Base-by-base conservation (phyloP, 2,113 vertebrate species). In the Fukomys damarensis region DNA sequence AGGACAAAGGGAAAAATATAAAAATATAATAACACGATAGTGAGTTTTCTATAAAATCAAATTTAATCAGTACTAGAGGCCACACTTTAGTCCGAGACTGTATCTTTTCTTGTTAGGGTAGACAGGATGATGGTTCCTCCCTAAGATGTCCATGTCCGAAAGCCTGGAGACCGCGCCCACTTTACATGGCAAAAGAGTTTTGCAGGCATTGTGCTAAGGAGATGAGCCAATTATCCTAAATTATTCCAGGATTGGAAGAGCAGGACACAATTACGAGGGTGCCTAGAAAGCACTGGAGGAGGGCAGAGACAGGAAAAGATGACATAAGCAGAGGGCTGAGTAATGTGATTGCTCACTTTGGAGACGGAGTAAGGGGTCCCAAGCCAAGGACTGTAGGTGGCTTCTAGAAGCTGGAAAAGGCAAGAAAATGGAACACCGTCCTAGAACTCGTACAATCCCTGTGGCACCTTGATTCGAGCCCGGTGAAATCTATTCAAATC, bases 1-100 rank as follows among this genome's bases (percentile, higher is more conserved):
- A 93, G 87, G 66, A 82, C 30, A 65, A 43, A 82, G 52, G 58
- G 35, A 13, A 96, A 90, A 76, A 52, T 52, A 61, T 56, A 52
- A 61, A 46, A 61, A 32, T 35, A 87, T 30, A 92, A 70, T 68
- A 72, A 95, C 14, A 86, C 61, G 20, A 70, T 16, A 89, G 49
- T 83, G 28, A 59, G 52, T 91, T 86, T 95, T 93, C 82, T 72
- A 52, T 83, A 80, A 95, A 89, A 58, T 59, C 68, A 83, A 13
- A 58, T 91, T 59, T 82, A 86, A 72, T 77, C 76, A 91, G 14
- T 43, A 43, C 32, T 65, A 83, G 61, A 41, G 13, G 77, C 11
- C 80, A 19, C 38, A 14, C 14, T 88, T 90, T 59, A 65, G 59
- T 93, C 24, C 19, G 41, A 87, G 38, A 63, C 61, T 30, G 58